Evolutionary conservation across 2,888 invertebrate species (phyloP), one percentile per base, ranked within the genome.

Genomic region (Epinotia demarniana): DNA sequence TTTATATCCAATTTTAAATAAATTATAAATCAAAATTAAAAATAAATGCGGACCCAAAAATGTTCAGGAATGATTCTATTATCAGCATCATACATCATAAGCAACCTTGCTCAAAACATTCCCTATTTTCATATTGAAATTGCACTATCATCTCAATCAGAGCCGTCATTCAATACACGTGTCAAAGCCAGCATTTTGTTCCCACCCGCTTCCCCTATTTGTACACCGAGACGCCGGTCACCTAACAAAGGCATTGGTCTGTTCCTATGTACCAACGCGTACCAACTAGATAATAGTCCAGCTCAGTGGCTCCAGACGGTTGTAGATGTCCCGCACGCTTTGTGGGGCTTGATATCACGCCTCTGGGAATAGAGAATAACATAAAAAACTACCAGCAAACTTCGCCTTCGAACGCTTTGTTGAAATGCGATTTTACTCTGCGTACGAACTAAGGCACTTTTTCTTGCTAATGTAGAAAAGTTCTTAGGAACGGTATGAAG

Each of bases 311-410:
- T 61, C 58, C 46, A 70, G 60, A 70, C 60, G 33, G 16, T 19
- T 58, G 66, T 66, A 66, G 64, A 72, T 46, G 58, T 66, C 57
- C 39, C 33, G 72, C 33, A 66, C 60, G 66, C 72, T 66, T 66
- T 66, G 66, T 72, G 66, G 13, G 33, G 33, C 33, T 18, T 39
- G 66, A 58, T 72, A 72, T 66, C 72, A 60, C 58, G 58, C 72
- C 33, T 64, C 46, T 39, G 18, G 72, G 58, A 60, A 60, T 66
- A 49, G 19, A 0, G 46, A 69, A 69, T 69, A 69, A 69, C 60
- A 60, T 46, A 72, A 66, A 66, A 72, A 70, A 62, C 70, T 70
- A 70, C 27, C n/a, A 46, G 46, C 16, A 49, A 72, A 72, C 72
- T 60, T 69, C 23, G 19, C 13, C 33, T 60, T 57, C 23, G 27